Evolutionary conservation across 2,888 invertebrate genomes (phyloP), one percentile per base, ranked within the genome.

Genomic region (Pammene aurita): DNA sequence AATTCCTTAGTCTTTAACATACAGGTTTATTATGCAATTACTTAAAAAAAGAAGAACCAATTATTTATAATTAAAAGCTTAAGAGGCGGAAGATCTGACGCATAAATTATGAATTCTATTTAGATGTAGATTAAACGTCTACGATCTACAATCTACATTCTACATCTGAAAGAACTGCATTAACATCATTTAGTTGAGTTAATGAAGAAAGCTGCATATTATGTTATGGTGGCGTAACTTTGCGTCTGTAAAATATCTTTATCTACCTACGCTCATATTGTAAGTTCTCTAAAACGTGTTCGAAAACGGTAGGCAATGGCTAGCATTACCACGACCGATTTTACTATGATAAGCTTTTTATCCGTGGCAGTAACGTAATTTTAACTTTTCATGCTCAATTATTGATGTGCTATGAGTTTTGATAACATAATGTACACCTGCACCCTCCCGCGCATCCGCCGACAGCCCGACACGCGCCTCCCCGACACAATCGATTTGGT

Each of bases 91-190:
- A 58, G 58, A 58, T 58, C 44, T 58, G n/a, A 58, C 26, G 58
- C 58, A 58, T 58, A 58, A 58, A 58, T 58, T 58, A 44, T 58
- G 26, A 26, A 58, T 57, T 58, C 58, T 55, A 58, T 58, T 58
- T 58, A 58, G 44, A 58, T 58, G 58, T 58, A 58, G 58, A 58
- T 58, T 58, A 41, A 38, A 16, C 52, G 52, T 54, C 54, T 50
- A 5, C n/a, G 34, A 35, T 54, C 54, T 54, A 54, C 54, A 34
- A 34, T 54, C n/a, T 54, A 18, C 11, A 57, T 41, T 54, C n/a
- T 54, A 18, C 11, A 57, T 41, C 41, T 41, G 10, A 57, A 57
- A 38, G 41, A 16, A 52, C 26, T 54, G 54, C 34, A 35, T 54
- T 54, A 54, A 54, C 50, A 0, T 6, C 54, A 54, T 35, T 54